Evolutionary conservation across 35 echinoderm and acorn worm species (phyloP).

Genomic region (Holothuria glaberrima): DNA sequence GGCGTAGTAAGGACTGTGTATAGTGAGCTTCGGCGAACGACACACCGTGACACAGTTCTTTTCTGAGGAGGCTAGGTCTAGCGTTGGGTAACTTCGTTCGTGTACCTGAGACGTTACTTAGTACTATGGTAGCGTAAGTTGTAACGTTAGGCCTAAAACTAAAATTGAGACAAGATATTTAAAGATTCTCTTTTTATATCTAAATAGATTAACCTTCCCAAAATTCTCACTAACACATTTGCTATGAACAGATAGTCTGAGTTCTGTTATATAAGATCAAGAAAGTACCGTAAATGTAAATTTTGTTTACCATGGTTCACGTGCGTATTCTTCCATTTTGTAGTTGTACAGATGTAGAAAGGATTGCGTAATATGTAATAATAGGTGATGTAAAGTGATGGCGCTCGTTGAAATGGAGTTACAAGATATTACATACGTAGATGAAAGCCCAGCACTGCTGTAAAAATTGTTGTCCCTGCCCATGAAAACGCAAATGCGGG

Average conservation of each 20-base stretch:
- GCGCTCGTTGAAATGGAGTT: neutral
- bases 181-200: neutral
- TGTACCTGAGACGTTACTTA: too few species aligned
- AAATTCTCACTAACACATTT: neutral
- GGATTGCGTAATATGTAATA: neutral
- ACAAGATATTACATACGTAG: too few species aligned
- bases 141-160: neutral
- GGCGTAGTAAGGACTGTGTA: too few species aligned
- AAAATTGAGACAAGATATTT: neutral
- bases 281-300: neutral
- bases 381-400: neutral
- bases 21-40: too few species aligned
- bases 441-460: too few species aligned
- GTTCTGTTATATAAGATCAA: neutral
- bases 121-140: neutral
- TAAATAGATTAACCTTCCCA: neutral
- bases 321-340: slow-evolving; percentile 92
- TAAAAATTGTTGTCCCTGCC: too few species aligned
- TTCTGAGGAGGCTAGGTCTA: too few species aligned
- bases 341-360: neutral
- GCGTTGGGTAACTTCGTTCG: too few species aligned
- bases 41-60: too few species aligned
- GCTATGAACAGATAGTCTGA: neutral
- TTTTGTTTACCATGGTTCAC: slow-evolving; percentile 82
- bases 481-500: too few species aligned